These are phyloP conservation scores for Drosophila murphyi DNA, from an alignment of 1,140 invertebrate species.

Conservation along the genomic window DNA sequence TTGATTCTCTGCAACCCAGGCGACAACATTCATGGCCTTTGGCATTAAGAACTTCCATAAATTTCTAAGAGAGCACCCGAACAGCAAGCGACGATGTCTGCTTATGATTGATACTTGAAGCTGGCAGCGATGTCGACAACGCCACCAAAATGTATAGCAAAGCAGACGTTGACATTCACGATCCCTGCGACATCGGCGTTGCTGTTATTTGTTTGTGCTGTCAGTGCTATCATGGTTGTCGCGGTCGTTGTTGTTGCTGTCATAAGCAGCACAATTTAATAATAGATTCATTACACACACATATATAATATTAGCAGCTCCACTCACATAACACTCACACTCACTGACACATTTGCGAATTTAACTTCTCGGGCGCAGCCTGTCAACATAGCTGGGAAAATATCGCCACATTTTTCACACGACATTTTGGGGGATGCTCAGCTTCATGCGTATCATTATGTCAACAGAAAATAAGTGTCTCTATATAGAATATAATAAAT, in stretches of 20 bases:
- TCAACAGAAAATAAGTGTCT: constrained; percentile 75
- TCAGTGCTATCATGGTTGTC: constrained; percentile 45
- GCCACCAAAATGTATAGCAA: background rate
- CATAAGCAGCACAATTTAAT: constrained; percentile 80
- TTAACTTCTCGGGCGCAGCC: constrained; percentile 8
- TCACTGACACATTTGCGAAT: constrained; percentile 24
- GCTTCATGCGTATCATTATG: constrained; percentile 70
- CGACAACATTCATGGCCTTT: constrained; percentile 78
- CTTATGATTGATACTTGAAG: constrained; percentile 79
- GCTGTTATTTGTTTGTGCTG: constrained; percentile 51
- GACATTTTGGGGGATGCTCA: constrained; percentile 43
- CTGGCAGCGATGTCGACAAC: constrained; percentile 19
- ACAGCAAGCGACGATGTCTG: constrained; percentile 55
- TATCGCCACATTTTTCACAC: constrained; percentile 53
- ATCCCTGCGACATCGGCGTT: constrained; percentile 12
- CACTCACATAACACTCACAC: constrained; percentile 2
- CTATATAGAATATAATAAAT: constrained; percentile 80
- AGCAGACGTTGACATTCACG: constrained; percentile 22
- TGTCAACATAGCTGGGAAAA: constrained; percentile 56
- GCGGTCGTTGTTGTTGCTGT: constrained; percentile 58
- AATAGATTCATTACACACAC: constrained; percentile 78
- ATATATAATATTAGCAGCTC: constrained; percentile 33
- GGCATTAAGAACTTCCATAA: constrained; percentile 80
- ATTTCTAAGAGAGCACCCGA: constrained; percentile 62
- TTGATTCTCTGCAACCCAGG: constrained; percentile 58